Evolutionary conservation across 2,113 vertebrate genomes (phyloP).

Genomic region (Gymnarchus niloticus): DNA sequence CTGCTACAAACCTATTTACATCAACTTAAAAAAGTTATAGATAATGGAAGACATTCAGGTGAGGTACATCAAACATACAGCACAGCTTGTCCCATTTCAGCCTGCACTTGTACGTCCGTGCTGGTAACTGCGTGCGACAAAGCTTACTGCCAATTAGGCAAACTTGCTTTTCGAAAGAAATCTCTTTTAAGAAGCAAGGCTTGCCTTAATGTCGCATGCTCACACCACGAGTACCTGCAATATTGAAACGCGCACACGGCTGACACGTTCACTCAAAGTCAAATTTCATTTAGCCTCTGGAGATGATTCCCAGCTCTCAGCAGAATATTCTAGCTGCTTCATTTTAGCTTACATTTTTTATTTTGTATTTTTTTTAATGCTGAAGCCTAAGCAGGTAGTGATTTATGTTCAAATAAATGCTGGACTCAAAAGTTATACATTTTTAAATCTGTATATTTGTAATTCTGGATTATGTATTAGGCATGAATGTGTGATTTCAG

Average conservation of each 20-base stretch:
- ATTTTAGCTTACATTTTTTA: background rate
- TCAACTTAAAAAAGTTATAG: background rate
- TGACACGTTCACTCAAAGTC: background rate
- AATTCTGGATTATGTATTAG: background rate
- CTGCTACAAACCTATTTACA: background rate
- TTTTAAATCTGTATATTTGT: background rate
- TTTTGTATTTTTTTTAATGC: background rate
- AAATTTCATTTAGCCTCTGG: background rate
- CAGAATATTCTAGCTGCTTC: background rate
- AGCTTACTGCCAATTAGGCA: background rate
- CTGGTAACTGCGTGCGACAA: background rate
- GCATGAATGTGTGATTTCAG: background rate
- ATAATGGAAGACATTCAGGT: background rate
- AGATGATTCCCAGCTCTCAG: background rate
- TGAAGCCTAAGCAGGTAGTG: too few relatives aligned
- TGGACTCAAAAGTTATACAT: too few relatives aligned
- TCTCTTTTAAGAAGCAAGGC: background rate
- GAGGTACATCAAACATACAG: background rate
- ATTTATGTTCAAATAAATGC: too few relatives aligned
- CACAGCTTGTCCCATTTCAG: background rate
- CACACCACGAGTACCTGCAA: too few relatives aligned
- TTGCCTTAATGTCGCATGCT: too few relatives aligned
- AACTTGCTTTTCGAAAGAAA: background rate
- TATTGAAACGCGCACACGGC: background rate
- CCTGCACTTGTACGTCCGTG: background rate